Base-by-base conservation (phyloP, 2,113 vertebrate species). In the Scophthalmus maximus region DNA sequence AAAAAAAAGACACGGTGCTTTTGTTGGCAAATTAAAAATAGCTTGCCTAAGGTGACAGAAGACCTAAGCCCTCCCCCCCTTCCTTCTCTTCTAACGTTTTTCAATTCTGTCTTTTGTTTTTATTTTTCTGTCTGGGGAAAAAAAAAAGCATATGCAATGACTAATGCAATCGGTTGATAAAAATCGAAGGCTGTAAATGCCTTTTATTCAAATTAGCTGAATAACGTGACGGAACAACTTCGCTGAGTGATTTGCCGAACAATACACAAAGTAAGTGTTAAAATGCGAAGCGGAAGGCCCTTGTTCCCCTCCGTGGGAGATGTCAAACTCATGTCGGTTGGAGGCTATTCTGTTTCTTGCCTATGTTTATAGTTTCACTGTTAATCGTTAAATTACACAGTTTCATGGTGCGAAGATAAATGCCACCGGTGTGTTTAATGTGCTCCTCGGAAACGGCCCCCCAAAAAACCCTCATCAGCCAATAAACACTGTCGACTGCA, bases 11-110 rank as follows among this genome's bases (percentile, higher is more conserved):
- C 22, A 29, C 15, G 51, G 9, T 15, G 67, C 81, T 82, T 89
- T 89, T 85, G 82, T 87, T 82, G 70, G 58, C 74, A 86, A 87
- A 88, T 89, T 87, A 87, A 87, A 90, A 90, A 90, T 88, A 90
- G 75, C 79, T 82, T 61, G 64, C 82, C 85, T 76, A 25, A 71
- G 79, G 90, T 89, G 85, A 88, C 85, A 79, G 76, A 25, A 74
- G 44, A 86, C 61, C 60, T 36, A 73, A 75, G 84, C 60, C 66
- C 47, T 49, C 67, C 49, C 64, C 49, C 66, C n/a, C 74, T 78
- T 74, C 52, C 64, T 42, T 15, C 34, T 56, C 42, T 73, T 79
- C 22, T 57, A 76, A 74, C 55, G 59, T 79, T 81, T 85, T 86
- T 76, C 62, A 64, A 34, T 77, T 84, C 56, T 50, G 26, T 51